Percentiles rank a stretch among this genome's conserved stretches.
Evolutionary conservation across 2,113 vertebrate species (phyloP).

Genomic region (Desmodus rotundus): DNA sequence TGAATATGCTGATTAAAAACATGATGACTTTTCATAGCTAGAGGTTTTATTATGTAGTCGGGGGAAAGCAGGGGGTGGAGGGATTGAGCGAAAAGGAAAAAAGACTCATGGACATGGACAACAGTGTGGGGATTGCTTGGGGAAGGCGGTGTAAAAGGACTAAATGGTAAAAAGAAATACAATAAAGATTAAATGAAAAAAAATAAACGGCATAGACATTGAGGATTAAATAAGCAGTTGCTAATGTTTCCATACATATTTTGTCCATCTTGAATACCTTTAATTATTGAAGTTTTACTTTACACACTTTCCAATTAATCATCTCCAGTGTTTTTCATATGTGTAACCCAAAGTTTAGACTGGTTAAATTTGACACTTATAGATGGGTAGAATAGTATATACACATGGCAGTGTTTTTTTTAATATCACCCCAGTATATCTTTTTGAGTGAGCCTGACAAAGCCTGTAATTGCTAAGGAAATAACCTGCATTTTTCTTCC

Average conservation of each 20-base stretch:
- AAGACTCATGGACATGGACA: too few species aligned
- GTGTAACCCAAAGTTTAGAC: background rate
- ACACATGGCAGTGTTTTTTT: background rate
- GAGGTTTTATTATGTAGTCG: background rate
- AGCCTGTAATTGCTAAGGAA: background rate
- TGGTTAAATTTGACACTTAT: background rate
- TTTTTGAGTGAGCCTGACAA: background rate
- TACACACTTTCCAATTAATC: background rate
- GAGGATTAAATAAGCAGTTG: background rate
- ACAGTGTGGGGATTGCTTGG: too few species aligned
- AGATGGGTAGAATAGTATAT: background rate
- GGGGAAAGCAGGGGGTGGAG: too few species aligned
- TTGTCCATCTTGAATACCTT: background rate
- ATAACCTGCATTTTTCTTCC: background rate
- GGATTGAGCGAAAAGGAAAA: too few species aligned
- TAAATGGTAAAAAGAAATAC: too few species aligned
- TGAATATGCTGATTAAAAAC: background rate
- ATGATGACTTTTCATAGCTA: background rate
- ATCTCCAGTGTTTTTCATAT: background rate
- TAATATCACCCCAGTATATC: background rate
- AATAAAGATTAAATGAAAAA: background rate
- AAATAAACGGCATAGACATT: background rate
- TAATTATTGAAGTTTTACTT: background rate
- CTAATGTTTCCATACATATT: background rate
- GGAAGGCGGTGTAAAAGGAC: too few species aligned